phyloP scores from a whole-genome alignment of 2,888 invertebrate species.

The Agriopis leucophaearia region DNA sequence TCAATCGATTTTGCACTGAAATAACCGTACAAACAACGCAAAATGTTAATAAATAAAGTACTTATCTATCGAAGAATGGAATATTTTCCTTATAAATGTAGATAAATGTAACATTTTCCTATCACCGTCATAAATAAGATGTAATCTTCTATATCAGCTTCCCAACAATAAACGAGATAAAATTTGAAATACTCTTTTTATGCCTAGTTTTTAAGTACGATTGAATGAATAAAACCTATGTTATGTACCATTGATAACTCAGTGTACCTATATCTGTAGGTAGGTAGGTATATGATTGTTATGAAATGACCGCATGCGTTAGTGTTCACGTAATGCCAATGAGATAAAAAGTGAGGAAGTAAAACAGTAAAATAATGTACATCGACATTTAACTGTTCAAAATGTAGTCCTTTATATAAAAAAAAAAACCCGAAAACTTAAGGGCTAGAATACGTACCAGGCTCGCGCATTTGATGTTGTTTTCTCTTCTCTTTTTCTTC shows the following conservation, averaged over 20 bases:
- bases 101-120: constrained; percentile 24
- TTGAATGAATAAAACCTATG: neutral
- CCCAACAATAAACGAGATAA: constrained; percentile 24
- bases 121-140: constrained; percentile 30
- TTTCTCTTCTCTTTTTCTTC: no score
- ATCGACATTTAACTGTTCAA: no score
- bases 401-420: no score
- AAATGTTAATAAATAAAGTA: neutral
- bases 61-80: constrained; percentile 7
- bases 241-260: neutral
- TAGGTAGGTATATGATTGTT: neutral
- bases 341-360: neutral
- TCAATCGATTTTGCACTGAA: constrained; percentile 27
- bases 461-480: no score
- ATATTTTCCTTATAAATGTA: constrained; percentile 20
- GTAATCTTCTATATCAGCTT: constrained; percentile 25
- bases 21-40: constrained; percentile 6
- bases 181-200: constrained; percentile 21
- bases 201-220: constrained; percentile 6
- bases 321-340: neutral
- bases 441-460: no score
- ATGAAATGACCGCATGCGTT: neutral
- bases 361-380: neutral
- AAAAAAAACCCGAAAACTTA: no score
- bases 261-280: neutral